Conservation (phyloP, 1,140 invertebrate genomes). For the Drosophila takahashii region DNA sequence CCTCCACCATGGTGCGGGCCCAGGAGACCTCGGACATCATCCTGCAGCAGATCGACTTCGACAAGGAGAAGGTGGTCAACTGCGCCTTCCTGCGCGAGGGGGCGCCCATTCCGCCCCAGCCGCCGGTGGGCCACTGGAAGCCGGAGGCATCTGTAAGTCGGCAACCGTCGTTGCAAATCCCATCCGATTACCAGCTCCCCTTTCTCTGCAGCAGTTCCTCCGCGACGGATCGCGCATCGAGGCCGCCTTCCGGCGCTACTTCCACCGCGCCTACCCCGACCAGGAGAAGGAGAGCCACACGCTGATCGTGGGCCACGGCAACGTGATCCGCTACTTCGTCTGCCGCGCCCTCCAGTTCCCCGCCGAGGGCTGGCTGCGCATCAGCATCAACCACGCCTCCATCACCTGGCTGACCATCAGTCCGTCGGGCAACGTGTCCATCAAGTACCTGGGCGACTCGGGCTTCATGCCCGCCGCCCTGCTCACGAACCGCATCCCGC, state of each 20-base stretch:
- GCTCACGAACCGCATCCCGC: constrained; percentile 76
- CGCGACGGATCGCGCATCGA: constrained; percentile 98
- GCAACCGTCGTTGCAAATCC: background rate
- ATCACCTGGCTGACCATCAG: constrained; percentile 96
- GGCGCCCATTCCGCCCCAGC: constrained; percentile 97
- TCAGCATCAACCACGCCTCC: constrained; percentile 95
- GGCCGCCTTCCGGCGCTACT: constrained; percentile 97
- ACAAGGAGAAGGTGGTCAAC: constrained; percentile 86
- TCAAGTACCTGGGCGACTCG: constrained; percentile 93
- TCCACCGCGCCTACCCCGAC: constrained; percentile 93
- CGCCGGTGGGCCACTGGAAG: constrained; percentile 93
- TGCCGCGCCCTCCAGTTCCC: constrained; percentile 99
- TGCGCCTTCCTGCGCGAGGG: constrained; percentile 96
- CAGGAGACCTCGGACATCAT: constrained; percentile 96
- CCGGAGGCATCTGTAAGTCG: constrained; percentile 91
- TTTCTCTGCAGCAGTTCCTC: constrained; percentile 92
- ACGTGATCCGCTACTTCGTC: constrained; percentile 99
- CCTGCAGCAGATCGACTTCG: constrained; percentile 81
- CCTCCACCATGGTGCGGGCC: constrained; percentile 97
- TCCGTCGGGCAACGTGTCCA: constrained; percentile 93
- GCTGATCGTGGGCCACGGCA: constrained; percentile 98
- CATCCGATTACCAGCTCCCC: background rate
- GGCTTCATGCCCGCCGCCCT: constrained; percentile 91
- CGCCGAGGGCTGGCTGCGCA: constrained; percentile 97
- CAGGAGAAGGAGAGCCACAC: constrained; percentile 96